These are phyloP conservation scores for Formica selysi DNA, from an alignment of 1,140 invertebrate species.

Conservation along the genomic window DNA sequence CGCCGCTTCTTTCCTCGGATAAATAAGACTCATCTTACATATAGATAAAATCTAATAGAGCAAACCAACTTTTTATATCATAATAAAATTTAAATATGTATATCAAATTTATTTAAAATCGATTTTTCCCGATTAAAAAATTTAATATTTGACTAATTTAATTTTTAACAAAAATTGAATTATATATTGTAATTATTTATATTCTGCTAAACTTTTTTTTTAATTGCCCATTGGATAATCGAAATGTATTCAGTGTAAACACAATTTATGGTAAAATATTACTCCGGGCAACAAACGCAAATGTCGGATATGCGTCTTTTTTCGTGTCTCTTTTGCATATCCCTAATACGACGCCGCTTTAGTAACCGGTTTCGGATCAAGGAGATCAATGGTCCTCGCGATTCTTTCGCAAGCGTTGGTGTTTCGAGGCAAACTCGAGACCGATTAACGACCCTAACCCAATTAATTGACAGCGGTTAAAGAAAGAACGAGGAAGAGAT, in stretches of 20 bases:
- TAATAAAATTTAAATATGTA: not conserved
- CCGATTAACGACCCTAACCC: conserved; percentile 58
- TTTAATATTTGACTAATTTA: not conserved
- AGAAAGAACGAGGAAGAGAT: not conserved
- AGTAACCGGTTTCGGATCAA: conserved; percentile 49
- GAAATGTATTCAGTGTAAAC: not conserved
- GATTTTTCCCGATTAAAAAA: not conserved
- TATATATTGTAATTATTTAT: conserved; percentile 1
- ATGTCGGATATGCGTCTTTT: conserved; percentile 6
- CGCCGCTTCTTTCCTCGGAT: not conserved
- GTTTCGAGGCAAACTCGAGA: conserved; percentile 44
- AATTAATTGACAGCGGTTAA: conserved; percentile 23
- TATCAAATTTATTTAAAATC: conserved; percentile 6
- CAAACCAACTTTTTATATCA: not conserved
- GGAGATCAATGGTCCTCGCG: conserved; percentile 36
- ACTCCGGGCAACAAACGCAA: conserved; percentile 20
- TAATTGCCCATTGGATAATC: not conserved
- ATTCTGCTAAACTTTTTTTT: not conserved
- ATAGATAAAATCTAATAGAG: conserved; percentile 6
- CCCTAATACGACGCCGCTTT: conserved; percentile 22
- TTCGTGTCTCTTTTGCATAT: conserved; percentile 41
- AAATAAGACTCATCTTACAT: conserved; percentile 7
- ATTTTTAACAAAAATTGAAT: not conserved
- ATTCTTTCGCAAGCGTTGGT: conserved; percentile 10
- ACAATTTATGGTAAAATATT: not conserved